Conservation (phyloP, 2,113 vertebrate genomes). For the Fukomys damarensis region DNA sequence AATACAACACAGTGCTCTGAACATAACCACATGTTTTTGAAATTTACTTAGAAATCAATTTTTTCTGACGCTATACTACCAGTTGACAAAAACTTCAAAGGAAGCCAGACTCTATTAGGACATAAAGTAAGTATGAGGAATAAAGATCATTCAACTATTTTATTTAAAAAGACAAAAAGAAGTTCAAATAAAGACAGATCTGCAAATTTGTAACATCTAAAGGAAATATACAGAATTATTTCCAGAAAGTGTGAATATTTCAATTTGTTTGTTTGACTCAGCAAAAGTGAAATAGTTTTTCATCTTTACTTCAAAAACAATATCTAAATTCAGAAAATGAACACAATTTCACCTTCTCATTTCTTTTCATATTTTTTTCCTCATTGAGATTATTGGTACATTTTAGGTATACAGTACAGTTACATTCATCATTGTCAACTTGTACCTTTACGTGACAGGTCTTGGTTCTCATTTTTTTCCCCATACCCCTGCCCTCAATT, state of each 20-base stretch:
- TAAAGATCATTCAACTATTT: not conserved
- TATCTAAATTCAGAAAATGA: not conserved
- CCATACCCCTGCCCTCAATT: no score
- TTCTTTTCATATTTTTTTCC: no score
- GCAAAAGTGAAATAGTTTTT: constrained; percentile 10
- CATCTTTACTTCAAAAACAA: not conserved
- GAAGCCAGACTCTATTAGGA: not conserved
- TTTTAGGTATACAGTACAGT: no score
- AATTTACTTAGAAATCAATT: not conserved
- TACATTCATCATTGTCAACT: no score
- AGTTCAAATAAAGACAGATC: not conserved
- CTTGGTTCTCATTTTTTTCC: no score
- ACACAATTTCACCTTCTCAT: not conserved
- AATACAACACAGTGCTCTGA: not conserved
- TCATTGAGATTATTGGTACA: no score
- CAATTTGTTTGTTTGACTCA: not conserved
- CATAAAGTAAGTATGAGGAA: not conserved
- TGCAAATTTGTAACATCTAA: not conserved
- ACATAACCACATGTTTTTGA: not conserved
- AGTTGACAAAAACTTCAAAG: not conserved
- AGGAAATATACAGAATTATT: not conserved
- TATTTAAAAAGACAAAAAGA: not conserved
- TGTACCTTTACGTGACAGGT: no score
- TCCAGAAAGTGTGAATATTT: not conserved
- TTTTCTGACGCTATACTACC: not conserved